Evolutionary conservation across 2,888 invertebrate species (phyloP).

Genomic region (Amaurobius ferox): DNA sequence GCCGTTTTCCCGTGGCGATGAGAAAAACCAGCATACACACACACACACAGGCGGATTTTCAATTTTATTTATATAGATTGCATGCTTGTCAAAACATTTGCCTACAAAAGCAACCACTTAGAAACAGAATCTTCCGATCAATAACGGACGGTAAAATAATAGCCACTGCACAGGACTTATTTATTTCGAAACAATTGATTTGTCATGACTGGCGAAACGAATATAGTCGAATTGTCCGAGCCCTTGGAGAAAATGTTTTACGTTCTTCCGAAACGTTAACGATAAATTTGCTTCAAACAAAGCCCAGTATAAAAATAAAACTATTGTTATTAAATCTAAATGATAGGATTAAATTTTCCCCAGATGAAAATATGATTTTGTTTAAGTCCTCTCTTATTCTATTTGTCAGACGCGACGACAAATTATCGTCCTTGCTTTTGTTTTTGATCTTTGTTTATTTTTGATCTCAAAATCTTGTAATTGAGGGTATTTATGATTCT

Average conservation of each 20-base stretch:
- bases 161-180: slow-evolving; percentile 10
- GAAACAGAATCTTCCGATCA: not conserved
- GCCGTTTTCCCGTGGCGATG: too few relatives aligned
- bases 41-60: too few relatives aligned
- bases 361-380: not conserved
- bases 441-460: not conserved
- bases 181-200: slow-evolving; percentile 45
- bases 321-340: not conserved
- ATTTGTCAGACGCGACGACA: not conserved
- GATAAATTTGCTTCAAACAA: slow-evolving; percentile 19
- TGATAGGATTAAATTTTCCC: slow-evolving; percentile 15
- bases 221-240: slow-evolving; percentile 25
- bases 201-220: slow-evolving; percentile 25
- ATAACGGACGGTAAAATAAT: slow-evolving; percentile 6
- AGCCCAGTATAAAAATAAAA: not conserved
- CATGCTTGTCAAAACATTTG: too few relatives aligned
- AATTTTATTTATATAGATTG: too few relatives aligned
- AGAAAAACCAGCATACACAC: too few relatives aligned
- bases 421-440: not conserved
- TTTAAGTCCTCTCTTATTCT: not conserved
- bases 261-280: slow-evolving; percentile 2
- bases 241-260: slow-evolving; percentile 37
- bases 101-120: too few relatives aligned
- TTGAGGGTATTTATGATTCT: not conserved
- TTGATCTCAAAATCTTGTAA: not conserved